phyloP scores from a whole-genome alignment of 2,113 vertebrate species.

The Syngnathus floridae region DNA sequence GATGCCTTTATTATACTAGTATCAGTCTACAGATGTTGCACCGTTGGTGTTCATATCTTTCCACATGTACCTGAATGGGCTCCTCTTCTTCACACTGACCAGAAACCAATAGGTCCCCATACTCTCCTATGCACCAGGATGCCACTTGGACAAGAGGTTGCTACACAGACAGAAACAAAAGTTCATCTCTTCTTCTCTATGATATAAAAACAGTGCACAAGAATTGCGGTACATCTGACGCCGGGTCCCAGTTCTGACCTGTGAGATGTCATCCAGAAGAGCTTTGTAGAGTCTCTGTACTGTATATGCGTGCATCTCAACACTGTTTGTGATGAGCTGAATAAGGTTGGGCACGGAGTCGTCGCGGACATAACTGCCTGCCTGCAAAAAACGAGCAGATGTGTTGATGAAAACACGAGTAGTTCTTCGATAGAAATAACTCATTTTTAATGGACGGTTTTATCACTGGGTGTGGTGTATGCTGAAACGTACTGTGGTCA shows the following conservation, averaged over 20 bases:
- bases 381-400: slow-evolving; percentile 67
- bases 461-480: background rate
- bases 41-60: background rate
- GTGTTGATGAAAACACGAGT: background rate
- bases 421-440: background rate
- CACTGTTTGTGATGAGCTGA: slow-evolving; percentile 98
- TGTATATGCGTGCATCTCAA: slow-evolving; percentile 97
- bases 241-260: slow-evolving; percentile 66
- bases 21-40: background rate
- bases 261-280: slow-evolving; percentile 93
- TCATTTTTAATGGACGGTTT: background rate
- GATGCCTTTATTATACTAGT: background rate
- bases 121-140: slow-evolving; percentile 99
- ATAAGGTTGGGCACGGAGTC: slow-evolving; percentile 98
- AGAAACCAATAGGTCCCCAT: slow-evolving; percentile 93
- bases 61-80: slow-evolving; percentile 84
- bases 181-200: background rate
- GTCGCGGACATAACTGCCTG: slow-evolving; percentile 95
- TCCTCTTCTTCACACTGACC: slow-evolving; percentile 98
- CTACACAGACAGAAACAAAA: slow-evolving; percentile 63
- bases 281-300: slow-evolving; percentile 99
- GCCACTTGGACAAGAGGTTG: slow-evolving; percentile 95
- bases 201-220: background rate
- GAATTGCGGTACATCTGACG: background rate
- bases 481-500: slow-evolving; percentile 85